Conservation (phyloP, 2,888 invertebrate species). For the Pristionchus exspectatus region DNA sequence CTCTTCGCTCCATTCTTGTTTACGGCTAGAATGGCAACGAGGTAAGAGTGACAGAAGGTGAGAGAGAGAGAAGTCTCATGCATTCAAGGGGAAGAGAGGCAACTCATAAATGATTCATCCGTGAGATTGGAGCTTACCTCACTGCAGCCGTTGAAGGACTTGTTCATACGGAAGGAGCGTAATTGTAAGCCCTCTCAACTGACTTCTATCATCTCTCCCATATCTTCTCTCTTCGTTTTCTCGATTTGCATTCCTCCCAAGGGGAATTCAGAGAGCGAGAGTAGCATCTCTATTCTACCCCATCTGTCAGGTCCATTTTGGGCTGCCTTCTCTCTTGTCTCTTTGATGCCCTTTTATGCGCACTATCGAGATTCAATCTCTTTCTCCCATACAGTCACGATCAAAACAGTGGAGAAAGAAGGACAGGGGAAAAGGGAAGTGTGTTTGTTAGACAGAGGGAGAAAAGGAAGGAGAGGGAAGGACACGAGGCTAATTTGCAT, state of each 20-base stretch:
- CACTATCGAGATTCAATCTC: slow-evolving; percentile 42
- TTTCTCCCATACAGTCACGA: not conserved
- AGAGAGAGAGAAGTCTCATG: slow-evolving; percentile 36
- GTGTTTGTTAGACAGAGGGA: slow-evolving; percentile 11
- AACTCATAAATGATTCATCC: slow-evolving; percentile 44
- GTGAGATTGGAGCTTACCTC: slow-evolving; percentile 38
- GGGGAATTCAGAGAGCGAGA: slow-evolving; percentile 25
- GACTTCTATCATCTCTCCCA: slow-evolving; percentile 32
- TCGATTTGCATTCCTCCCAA: slow-evolving; percentile 39
- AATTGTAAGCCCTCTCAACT: slow-evolving; percentile 87
- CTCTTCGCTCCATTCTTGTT: not conserved
- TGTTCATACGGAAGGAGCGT: slow-evolving; percentile 79
- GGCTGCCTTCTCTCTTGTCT: not conserved
- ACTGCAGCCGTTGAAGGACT: not conserved
- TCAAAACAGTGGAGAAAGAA: slow-evolving; percentile 11
- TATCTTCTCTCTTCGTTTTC: slow-evolving; percentile 50
- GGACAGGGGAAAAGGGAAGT: not conserved
- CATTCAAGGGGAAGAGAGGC: slow-evolving; percentile 30
- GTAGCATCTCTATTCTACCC: slow-evolving; percentile 13
- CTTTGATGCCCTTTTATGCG: not conserved
- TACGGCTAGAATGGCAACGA: slow-evolving; percentile 10
- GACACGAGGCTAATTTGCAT: slow-evolving; percentile 16
- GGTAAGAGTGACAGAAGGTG: slow-evolving; percentile 41
- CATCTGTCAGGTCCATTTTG: slow-evolving; percentile 51
- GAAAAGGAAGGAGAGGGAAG: not conserved